phyloP scores from a whole-genome alignment of 2,888 invertebrate genomes.

The Tenthredo notha region DNA sequence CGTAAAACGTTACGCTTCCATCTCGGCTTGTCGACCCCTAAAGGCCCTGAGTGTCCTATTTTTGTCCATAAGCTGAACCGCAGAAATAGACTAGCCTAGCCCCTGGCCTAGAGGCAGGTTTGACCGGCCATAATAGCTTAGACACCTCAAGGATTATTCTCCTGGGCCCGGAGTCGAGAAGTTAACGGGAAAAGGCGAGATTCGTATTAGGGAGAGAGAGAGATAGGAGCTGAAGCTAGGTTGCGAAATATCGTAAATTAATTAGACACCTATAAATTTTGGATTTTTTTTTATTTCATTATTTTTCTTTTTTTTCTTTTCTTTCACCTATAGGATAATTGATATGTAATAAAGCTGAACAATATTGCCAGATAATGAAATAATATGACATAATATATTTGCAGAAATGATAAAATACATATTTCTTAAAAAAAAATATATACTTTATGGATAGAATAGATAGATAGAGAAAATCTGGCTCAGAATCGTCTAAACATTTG shows the following conservation, averaged over 20 bases:
- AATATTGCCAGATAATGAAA: no score
- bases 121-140: slow-evolving; percentile 69
- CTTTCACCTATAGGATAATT: no score
- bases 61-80: slow-evolving; percentile 73
- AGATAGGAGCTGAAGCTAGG: neutral
- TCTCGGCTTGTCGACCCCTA: slow-evolving; percentile 46
- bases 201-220: neutral
- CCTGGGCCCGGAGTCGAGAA: neutral
- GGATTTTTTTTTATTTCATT: no score
- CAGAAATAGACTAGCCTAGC: slow-evolving; percentile 76
- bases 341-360: no score
- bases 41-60: slow-evolving; percentile 64
- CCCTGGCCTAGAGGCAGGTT: slow-evolving; percentile 76
- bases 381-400: no score
- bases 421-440: no score
- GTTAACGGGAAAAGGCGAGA: neutral
- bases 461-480: neutral
- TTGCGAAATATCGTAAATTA: slow-evolving; percentile 8
- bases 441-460: neutral
- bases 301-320: no score
- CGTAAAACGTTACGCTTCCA: neutral
- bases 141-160: slow-evolving; percentile 51
- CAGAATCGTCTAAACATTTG: neutral
- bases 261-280: neutral
- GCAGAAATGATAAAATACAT: neutral